These are phyloP conservation scores for Plagodis dolabraria DNA, from an alignment of 2,888 invertebrate genomes.

Conservation along the genomic window DNA sequence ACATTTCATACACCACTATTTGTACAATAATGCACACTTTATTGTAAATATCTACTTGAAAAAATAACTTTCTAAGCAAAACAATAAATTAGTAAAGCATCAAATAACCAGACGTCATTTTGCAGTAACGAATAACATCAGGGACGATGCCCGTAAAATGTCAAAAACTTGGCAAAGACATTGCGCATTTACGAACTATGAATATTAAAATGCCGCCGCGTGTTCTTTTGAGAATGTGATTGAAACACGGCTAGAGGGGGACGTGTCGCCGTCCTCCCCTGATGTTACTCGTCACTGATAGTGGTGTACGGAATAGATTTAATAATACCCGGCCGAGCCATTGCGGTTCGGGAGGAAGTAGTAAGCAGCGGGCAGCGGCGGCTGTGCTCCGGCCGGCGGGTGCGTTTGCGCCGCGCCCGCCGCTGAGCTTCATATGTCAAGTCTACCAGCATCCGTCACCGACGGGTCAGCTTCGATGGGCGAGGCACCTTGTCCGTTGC, in stretches of 20 bases:
- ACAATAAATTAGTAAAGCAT: constrained; percentile 5
- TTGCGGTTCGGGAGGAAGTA: constrained; percentile 78
- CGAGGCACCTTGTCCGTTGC: constrained; percentile 77
- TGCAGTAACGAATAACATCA: constrained; percentile 25
- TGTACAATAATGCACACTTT: constrained; percentile 2
- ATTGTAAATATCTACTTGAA: neutral
- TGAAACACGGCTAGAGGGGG: constrained; percentile 2
- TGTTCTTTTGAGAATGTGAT: constrained; percentile 17
- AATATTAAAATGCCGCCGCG: constrained; percentile 23
- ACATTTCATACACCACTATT: constrained; percentile 29
- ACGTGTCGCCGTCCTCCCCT: constrained; percentile 4
- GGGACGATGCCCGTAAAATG: constrained; percentile 12
- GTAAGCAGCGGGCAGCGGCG: constrained; percentile 69
- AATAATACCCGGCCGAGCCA: constrained; percentile 74
- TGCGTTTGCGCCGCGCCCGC: constrained; percentile 67
- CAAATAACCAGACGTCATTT: constrained; percentile 7
- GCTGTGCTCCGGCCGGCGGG: constrained; percentile 41
- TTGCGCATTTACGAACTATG: constrained; percentile 23
- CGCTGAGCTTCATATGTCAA: constrained; percentile 81
- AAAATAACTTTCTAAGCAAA: neutral
- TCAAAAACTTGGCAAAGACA: constrained; percentile 17
- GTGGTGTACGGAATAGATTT: constrained; percentile 40
- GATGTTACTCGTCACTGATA: constrained; percentile 27
- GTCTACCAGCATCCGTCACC: constrained; percentile 83
- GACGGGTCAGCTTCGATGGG: constrained; percentile 86